Conservation (phyloP, 2,888 invertebrate species). For the Escarpia spicata region DNA sequence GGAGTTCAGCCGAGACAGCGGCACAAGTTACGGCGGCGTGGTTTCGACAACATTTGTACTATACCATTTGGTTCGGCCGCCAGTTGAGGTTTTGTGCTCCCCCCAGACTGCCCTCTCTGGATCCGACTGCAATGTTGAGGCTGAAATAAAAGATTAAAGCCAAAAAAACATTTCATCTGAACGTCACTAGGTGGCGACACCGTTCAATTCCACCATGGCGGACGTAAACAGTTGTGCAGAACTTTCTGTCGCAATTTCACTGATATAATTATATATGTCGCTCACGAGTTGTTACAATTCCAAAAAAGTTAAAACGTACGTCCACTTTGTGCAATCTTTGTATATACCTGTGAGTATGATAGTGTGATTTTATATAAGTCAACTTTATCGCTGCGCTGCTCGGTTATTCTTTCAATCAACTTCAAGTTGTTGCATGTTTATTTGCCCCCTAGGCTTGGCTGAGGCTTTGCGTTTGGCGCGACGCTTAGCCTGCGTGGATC, state of each 20-base stretch:
- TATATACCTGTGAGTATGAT: not conserved
- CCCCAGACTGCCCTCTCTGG: no score
- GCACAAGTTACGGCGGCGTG: no score
- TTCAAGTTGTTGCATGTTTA: not conserved
- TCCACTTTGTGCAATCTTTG: not conserved
- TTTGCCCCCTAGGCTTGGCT: not conserved
- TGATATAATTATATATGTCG: not conserved
- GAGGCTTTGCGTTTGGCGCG: not conserved
- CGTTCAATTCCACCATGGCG: not conserved
- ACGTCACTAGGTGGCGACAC: not conserved
- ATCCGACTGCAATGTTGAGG: no score
- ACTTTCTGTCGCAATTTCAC: not conserved
- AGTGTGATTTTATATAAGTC: not conserved
- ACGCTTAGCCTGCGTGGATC: not conserved
- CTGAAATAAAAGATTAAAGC: no score
- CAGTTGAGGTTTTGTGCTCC: no score
- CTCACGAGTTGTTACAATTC: not conserved
- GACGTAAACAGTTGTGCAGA: constrained; percentile 5
- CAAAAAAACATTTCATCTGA: not conserved
- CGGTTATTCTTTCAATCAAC: not conserved
- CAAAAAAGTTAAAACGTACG: not conserved
- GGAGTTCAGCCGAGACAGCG: no score
- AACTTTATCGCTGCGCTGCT: not conserved
- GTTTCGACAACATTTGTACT: no score
- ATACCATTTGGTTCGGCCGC: no score